Evolutionary conservation across 1,140 invertebrate species (phyloP), one percentile per base, ranked within the genome.

Genomic region (Leucophenga varia): DNA sequence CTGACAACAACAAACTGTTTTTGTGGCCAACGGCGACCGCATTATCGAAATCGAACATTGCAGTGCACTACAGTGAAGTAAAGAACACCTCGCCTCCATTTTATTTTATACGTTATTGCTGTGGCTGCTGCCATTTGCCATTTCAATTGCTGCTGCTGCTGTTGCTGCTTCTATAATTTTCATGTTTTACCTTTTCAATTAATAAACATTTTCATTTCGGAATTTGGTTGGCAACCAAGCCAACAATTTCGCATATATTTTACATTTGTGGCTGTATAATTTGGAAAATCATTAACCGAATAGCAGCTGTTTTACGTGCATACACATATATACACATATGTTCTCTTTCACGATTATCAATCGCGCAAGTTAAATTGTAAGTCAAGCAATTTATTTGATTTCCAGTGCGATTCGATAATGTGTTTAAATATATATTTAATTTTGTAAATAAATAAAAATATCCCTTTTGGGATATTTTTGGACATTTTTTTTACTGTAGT

Each of bases 1-100:
- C 43, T 67, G 63, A 67, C 63, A 67, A 63, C 63, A 58, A 67
- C 63, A 67, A 67, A 67, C 63, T 67, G 63, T 67, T 67, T 67
- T 67, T 67, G 63, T 39, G 63, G 63, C 63, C 59, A 57, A 56
- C 54, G 51, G 63, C 63, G 49, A 67, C 63, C 63, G 44, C 63
- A 67, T 67, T 67, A 67, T 67, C 59, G 63, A 67, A 67, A 68
- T 67, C 63, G 67, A 63, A 57, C 53, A 50, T 48, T 47, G 47
- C 51, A 54, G 17, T 32, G 53, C 47, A 31, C 41, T 18, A 31
- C 41, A n/a, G 16, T n/a, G n/a, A n/a, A n/a, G n/a, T n/a, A n/a
- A n/a, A n/a, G n/a, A n/a, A n/a, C 13, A 5, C 35, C 18, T 20
- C 48, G 37, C 42, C 18, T 10, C 18, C n/a, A n/a, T n/a, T n/a